Evolutionary conservation across 2,113 vertebrate genomes (phyloP).

Genomic region (Dromaius novaehollandiae): DNA sequence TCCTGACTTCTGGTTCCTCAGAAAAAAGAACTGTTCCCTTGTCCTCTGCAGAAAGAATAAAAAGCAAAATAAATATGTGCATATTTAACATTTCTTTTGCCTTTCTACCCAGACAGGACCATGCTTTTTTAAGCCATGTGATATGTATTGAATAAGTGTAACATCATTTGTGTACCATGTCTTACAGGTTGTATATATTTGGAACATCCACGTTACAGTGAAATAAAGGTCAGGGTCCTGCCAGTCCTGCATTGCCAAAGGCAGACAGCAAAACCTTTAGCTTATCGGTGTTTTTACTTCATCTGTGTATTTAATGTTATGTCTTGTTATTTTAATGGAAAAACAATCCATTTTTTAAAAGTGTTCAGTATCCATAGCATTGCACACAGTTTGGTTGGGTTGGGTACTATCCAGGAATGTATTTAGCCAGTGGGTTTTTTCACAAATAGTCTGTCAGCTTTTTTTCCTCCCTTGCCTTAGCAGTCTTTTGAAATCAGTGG

Average conservation of each 20-base stretch:
- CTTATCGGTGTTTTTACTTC: neutral
- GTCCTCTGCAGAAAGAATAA: neutral
- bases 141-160: neutral
- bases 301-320: neutral
- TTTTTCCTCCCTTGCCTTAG: neutral
- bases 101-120: neutral
- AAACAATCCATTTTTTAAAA: neutral
- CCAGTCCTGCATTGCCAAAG: neutral
- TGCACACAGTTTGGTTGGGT: neutral
- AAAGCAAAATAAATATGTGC: neutral
- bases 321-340: neutral
- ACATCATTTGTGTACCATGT: neutral
- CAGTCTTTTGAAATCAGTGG: neutral
- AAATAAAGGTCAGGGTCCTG: neutral
- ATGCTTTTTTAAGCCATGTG: neutral
- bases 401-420: neutral
- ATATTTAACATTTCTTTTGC: neutral
- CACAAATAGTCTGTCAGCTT: neutral
- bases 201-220: neutral
- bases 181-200: neutral
- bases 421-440: neutral
- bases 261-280: neutral
- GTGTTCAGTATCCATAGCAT: neutral
- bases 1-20: neutral
- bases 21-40: neutral